A percentile compares a stretch with the other conserved stretches of the same genome.
Evolutionary conservation across 2,888 invertebrate genomes (phyloP).

Genomic region (Automeris io): DNA sequence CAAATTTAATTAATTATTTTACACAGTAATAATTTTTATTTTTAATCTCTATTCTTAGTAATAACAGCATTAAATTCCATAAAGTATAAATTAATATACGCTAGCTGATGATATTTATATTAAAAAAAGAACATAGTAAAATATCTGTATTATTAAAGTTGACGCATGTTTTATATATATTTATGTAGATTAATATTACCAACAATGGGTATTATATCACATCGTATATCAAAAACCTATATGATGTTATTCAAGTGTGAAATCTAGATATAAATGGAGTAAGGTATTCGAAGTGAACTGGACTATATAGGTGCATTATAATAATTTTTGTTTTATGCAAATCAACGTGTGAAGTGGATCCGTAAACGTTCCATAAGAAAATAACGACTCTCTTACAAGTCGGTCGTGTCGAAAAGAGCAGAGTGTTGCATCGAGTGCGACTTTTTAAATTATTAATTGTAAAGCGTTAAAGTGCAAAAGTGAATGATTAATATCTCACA

Average conservation of each 20-base stretch:
- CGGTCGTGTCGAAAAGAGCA: constrained; percentile 47
- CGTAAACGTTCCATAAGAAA: constrained; percentile 50
- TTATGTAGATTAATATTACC: constrained; percentile 10
- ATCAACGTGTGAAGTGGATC: constrained; percentile 46
- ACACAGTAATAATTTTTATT: too few relatives aligned
- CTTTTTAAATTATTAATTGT: constrained; percentile 27
- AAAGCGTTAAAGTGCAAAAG: constrained; percentile 31
- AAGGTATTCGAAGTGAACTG: constrained; percentile 39
- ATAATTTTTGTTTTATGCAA: constrained; percentile 57
- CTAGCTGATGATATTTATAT: background rate
- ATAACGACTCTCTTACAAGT: constrained; percentile 50
- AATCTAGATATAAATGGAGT: constrained; percentile 39
- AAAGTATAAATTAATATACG: background rate
- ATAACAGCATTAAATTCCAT: too few relatives aligned
- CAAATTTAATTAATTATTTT: too few relatives aligned
- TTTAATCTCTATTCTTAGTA: too few relatives aligned
- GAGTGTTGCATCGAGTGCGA: constrained; percentile 24
- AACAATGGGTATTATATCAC: constrained; percentile 19
- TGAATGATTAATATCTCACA: constrained; percentile 32
- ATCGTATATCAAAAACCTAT: constrained; percentile 18
- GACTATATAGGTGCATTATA: constrained; percentile 47
- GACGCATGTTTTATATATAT: constrained; percentile 9
- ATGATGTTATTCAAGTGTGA: constrained; percentile 29
- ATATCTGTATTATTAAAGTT: constrained; percentile 8
- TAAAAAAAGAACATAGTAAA: background rate